Conservation (phyloP, 2,888 invertebrate genomes). For the Dromius quadrimaculatus region DNA sequence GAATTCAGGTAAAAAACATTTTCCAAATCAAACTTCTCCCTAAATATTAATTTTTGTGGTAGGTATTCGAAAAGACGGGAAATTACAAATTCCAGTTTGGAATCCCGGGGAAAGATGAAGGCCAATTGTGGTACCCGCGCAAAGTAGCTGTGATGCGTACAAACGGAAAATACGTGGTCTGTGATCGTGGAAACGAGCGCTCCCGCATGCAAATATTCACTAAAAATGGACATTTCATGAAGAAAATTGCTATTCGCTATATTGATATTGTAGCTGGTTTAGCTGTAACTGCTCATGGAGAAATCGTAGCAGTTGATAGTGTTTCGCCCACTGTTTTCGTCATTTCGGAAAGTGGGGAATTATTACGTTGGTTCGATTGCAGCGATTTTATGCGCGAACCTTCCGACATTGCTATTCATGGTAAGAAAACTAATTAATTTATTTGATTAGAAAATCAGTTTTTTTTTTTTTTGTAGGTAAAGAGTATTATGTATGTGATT, state of each 20-base stretch:
- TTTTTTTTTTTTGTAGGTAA: conserved; percentile 72
- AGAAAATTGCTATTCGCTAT: conserved; percentile 92
- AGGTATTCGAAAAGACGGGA: conserved; percentile 95
- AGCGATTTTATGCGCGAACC: conserved; percentile 98
- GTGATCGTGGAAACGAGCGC: conserved; percentile 96
- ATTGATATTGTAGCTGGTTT: conserved; percentile 94
- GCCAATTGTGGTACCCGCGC: conserved; percentile 96
- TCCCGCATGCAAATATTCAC: conserved; percentile 98
- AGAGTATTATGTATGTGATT: conserved; percentile 97
- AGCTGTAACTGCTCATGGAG: conserved; percentile 91
- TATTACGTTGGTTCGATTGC: conserved; percentile 97
- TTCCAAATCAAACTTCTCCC: conserved; percentile 11
- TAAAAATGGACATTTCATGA: conserved; percentile 93
- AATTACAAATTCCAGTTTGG: conserved; percentile 95
- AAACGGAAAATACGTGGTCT: conserved; percentile 94
- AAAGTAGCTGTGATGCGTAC: conserved; percentile 93
- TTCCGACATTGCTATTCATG: conserved; percentile 95
- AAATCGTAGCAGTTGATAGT: conserved; percentile 97
- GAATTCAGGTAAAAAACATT: conserved; percentile 78
- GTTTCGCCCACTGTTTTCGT: conserved; percentile 97
- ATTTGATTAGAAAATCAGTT: too few relatives aligned
- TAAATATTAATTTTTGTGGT: conserved; percentile 56
- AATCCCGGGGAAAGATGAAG: conserved; percentile 94
- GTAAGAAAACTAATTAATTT: conserved; percentile 68
- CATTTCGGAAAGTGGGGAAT: conserved; percentile 90